phyloP scores from a whole-genome alignment of 2,888 invertebrate genomes.

The Netelia fuscicornis region DNA sequence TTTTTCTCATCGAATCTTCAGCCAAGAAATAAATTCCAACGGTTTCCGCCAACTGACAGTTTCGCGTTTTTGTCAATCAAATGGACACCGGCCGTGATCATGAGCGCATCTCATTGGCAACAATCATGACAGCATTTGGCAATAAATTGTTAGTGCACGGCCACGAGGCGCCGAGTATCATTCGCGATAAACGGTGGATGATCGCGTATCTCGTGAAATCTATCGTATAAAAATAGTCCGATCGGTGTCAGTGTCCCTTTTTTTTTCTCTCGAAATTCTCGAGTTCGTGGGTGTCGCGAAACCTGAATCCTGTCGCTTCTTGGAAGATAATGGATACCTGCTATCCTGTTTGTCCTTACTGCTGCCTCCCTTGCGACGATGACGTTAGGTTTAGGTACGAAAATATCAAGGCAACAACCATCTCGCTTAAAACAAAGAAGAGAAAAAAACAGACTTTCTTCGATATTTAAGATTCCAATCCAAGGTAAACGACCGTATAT shows the following conservation, averaged over 20 bases:
- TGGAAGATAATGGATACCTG: conserved; percentile 69
- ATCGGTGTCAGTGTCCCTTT: not conserved
- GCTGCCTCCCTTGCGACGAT: conserved; percentile 70
- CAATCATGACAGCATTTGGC: conserved; percentile 66
- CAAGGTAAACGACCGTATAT: conserved; percentile 45
- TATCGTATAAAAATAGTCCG: conserved; percentile 20
- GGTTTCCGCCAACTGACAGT: conserved; percentile 53
- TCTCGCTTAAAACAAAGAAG: conserved; percentile 18
- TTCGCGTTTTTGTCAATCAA: conserved; percentile 47
- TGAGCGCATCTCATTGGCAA: conserved; percentile 58
- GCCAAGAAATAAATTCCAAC: conserved; percentile 17
- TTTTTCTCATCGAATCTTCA: conserved; percentile 8
- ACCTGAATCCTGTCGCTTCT: conserved; percentile 1
- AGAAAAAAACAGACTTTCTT: conserved; percentile 16
- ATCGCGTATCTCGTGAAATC: conserved; percentile 20
- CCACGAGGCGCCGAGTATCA: conserved; percentile 60
- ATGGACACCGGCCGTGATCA: conserved; percentile 62
- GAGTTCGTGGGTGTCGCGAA: conserved; percentile 37
- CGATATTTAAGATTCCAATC: conserved; percentile 14
- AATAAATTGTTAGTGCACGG: conserved; percentile 67
- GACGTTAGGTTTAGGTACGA: conserved; percentile 74
- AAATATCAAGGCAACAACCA: conserved; percentile 58
- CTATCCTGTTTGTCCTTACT: conserved; percentile 69
- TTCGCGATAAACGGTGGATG: conserved; percentile 51
- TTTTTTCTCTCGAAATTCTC: conserved; percentile 48